Conservation (phyloP, 2,888 invertebrate species). For the Horisme vitalbata region DNA sequence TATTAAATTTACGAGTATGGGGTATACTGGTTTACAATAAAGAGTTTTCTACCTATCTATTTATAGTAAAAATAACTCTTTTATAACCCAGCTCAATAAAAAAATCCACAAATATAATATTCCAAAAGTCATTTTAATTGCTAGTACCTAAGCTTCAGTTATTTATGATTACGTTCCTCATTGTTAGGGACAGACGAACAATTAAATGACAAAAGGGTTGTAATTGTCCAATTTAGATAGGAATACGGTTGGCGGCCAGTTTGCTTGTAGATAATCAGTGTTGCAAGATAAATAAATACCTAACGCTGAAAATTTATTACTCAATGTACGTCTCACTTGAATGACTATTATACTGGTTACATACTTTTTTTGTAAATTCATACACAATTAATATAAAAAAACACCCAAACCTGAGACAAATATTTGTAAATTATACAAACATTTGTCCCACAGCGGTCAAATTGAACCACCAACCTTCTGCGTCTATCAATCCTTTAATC, state of each 20-base stretch:
- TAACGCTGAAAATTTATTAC: too few relatives aligned
- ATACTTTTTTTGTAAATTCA: too few relatives aligned
- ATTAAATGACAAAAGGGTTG: slow-evolving; percentile 57
- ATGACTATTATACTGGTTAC: too few relatives aligned
- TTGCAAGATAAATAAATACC: slow-evolving; percentile 19
- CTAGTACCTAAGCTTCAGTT: slow-evolving; percentile 40
- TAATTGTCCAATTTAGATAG: slow-evolving; percentile 59
- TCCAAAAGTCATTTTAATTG: slow-evolving; percentile 39
- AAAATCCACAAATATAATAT: neutral
- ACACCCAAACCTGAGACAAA: neutral
- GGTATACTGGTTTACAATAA: too few relatives aligned
- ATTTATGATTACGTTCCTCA: slow-evolving; percentile 51
- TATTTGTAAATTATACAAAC: neutral
- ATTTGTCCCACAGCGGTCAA: neutral
- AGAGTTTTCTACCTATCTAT: too few relatives aligned
- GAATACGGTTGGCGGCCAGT: slow-evolving; percentile 41
- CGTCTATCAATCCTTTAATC: too few relatives aligned
- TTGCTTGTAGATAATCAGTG: slow-evolving; percentile 33
- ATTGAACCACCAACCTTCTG: neutral
- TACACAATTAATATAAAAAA: neutral
- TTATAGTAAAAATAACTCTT: too few relatives aligned
- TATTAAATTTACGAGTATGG: too few relatives aligned
- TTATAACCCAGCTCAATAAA: neutral
- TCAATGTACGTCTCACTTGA: too few relatives aligned
- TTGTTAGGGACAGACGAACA: slow-evolving; percentile 56